phyloP scores from a whole-genome alignment of 2,888 invertebrate genomes.

The Tipula lateralis region DNA sequence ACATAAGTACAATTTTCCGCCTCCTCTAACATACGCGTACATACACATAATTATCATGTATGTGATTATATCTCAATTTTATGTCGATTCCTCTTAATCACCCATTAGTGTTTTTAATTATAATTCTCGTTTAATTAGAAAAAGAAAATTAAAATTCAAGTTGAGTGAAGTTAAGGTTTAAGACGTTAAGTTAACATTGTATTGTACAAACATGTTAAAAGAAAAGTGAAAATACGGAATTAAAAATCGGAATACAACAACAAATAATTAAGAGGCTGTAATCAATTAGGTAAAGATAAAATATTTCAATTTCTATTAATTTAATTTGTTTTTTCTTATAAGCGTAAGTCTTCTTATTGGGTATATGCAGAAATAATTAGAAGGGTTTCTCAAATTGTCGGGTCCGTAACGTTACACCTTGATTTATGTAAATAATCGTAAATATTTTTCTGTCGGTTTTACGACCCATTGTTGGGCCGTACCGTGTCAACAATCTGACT shows the following conservation, averaged over 20 bases:
- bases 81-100: background rate
- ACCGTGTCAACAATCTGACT: too few relatives aligned
- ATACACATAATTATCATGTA: background rate
- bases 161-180: background rate
- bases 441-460: too few relatives aligned
- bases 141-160: background rate
- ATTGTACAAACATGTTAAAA: background rate
- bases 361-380: background rate
- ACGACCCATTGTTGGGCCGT: too few relatives aligned
- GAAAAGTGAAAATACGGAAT: slow-evolving; percentile 5
- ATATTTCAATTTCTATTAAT: background rate
- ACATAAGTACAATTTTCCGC: background rate
- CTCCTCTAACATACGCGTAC: background rate
- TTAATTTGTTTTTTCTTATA: background rate
- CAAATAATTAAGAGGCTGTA: background rate
- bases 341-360: background rate
- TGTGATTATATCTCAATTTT: background rate
- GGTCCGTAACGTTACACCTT: too few relatives aligned
- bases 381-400: too few relatives aligned
- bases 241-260: background rate
- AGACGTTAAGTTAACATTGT: background rate
- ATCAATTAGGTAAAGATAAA: background rate
- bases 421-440: too few relatives aligned
- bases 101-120: background rate
- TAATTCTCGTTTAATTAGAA: background rate